Conservation (phyloP, 2,113 vertebrate genomes). For the Hiodon alosoides region DNA sequence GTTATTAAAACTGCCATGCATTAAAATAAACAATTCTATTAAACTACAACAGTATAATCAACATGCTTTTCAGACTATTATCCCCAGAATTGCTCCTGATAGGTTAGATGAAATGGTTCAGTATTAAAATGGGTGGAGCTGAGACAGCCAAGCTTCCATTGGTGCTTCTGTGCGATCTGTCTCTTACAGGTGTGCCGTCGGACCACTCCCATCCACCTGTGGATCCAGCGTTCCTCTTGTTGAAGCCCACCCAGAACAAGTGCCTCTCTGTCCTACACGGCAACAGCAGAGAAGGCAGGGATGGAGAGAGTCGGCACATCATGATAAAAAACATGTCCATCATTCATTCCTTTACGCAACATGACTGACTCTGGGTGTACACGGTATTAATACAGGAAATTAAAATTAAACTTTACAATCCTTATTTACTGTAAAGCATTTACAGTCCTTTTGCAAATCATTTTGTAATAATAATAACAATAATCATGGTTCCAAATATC, state of each 20-base stretch:
- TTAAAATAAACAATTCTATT: background rate
- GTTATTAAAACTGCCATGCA: background rate
- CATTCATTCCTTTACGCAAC: background rate
- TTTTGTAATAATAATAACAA: background rate
- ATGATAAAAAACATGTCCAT: background rate
- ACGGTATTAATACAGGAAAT: no score
- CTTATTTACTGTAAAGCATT: constrained; percentile 20
- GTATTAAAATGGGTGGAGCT: background rate
- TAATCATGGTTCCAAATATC: background rate
- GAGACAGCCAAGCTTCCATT: background rate
- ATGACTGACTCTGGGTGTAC: no score
- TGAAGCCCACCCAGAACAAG: constrained; percentile 93
- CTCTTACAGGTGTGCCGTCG: constrained; percentile 77
- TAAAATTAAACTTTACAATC: no score
- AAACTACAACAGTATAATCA: no score
- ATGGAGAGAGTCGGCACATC: background rate
- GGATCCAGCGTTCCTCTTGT: constrained; percentile 74
- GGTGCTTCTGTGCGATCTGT: constrained; percentile 10
- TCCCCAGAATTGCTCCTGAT: no score
- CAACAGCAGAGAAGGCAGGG: constrained; percentile 25
- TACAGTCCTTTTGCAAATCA: background rate
- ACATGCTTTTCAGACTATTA: no score
- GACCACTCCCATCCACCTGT: constrained; percentile 84
- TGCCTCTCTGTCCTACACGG: constrained; percentile 71
- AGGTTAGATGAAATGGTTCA: background rate